Conservation (phyloP, 2,797 vertebrate genomes). For the Siniperca scherzeri region DNA sequence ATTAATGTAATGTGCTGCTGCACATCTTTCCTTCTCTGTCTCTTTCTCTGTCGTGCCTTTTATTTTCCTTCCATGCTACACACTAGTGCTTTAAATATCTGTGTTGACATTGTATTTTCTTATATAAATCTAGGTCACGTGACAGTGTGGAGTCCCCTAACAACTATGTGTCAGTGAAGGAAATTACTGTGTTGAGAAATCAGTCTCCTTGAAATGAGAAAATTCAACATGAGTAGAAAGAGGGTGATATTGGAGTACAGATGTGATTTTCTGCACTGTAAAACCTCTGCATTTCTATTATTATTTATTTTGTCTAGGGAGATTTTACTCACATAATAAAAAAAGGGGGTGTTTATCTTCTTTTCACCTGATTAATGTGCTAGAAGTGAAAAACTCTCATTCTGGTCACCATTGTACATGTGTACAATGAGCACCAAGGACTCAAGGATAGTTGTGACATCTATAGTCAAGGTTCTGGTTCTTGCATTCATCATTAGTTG, state of each 20-base stretch:
- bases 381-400: neutral
- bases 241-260: neutral
- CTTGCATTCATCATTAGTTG: neutral
- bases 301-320: neutral
- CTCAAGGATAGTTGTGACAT: neutral
- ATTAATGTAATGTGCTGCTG: constrained; percentile 76
- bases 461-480: neutral
- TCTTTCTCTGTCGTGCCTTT: constrained; percentile 25
- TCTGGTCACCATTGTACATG: neutral
- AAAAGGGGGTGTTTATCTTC: neutral
- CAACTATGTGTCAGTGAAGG: constrained; percentile 1
- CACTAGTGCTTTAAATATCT: neutral
- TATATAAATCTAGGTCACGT: constrained; percentile 10
- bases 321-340: neutral
- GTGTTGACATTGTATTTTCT: neutral
- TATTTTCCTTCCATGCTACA: neutral
- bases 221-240: neutral
- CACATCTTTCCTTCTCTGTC: constrained; percentile 53
- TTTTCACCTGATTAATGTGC: neutral
- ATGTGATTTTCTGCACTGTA: neutral
- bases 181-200: neutral
- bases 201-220: constrained; percentile 9
- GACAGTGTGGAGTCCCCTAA: neutral
- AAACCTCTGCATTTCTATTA: neutral
- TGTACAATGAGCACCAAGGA: neutral